Evolutionary conservation across 2,888 invertebrate species (phyloP), one percentile per base, ranked within the genome.

Genomic region (Pristionchus entomophagus): DNA sequence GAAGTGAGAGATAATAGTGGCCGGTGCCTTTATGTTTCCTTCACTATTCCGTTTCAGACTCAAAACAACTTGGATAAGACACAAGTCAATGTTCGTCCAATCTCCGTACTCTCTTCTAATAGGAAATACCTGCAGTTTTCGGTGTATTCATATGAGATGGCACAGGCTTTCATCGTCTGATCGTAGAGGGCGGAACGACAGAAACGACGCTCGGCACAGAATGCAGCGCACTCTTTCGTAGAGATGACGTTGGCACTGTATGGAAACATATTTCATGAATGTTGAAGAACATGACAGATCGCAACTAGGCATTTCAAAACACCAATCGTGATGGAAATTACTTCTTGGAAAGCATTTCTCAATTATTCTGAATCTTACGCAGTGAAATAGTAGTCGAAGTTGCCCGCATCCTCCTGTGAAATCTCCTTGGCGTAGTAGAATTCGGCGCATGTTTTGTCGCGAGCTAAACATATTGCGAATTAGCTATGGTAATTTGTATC

Each of bases 151-250:
- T 91, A 92, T 6, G 92, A 91, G 22, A 92, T 91, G 32, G 92
- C 91, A 84, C 93, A 93, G 12, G 90, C 91, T 81, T 88, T 90
- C 4, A 90, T 88, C 35, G 88, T 86, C 29, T 87, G 87, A 85
- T 92, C 92, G 87, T 89, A 93, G 41, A 92, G 90, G 26, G 93
- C 93, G 32, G 92, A 89, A 29, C 91, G 88, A 85, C 93, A 93
- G 87, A 93, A 92, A 65, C 93, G 90, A 19, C 91, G 89, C 38
- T 91, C 89, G 12, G 88, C 90, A 87, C 93, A 93, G 85, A 92
- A 90, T 2, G 81, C 87, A 22, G 93, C 93, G 87, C 93, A 93
- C 62, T 90, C 91, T 26, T 89, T 87, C n/a, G 89, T 90, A 10
- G 91, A 86, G 12, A 86, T 73, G 6, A 91, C 88, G 59, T 90